Evolutionary conservation across 2,113 vertebrate genomes (phyloP), one percentile per base, ranked within the genome.

Genomic region (Alligator mississippiensis): DNA sequence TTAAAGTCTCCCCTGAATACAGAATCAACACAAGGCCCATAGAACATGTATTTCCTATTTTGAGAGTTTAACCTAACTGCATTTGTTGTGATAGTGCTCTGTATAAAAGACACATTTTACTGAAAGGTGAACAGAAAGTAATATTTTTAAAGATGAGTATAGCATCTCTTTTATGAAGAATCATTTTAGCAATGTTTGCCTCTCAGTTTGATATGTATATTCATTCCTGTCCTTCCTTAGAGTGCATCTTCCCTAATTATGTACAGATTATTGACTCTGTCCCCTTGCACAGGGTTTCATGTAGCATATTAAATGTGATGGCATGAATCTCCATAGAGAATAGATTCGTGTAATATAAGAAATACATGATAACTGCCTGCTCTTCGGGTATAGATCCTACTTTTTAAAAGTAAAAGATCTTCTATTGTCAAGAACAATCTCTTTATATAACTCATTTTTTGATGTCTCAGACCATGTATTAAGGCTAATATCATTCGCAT

Each of bases 21-120:
- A n/a, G 18, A 8, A 4, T 9, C 5, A 19, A 2, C 10, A 10
- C 16, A 21, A 57, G 6, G 18, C 1, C 47, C 47, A 47, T 47
- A 47, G 47, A 47, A 47, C 47, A 47, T 47, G 6, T 47, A 47
- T 47, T 47, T 9, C 47, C 4, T 58, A 22, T 57, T 57, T 15
- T 90, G n/a, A 78, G 80, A 66, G 4, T 62, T 59, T 68, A 12
- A 83, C 58, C 12, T 2, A 14, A 13, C 7, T 66, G 80, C 13
- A 25, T 4, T 0, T 4, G 2, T 5, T 47, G 4, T 54, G 18
- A 3, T 76, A 47, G 64, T 55, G 11, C 16, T 1, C 27, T 4
- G 3, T 62, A 10, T 28, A 77, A 88, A 81, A 3, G 0, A 0
- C 47, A 47, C 47, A 47, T 47, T 47, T 47, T 9, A 47, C 47